phyloP scores from a whole-genome alignment of 1,140 invertebrate genomes.

The Drosophila teissieri region DNA sequence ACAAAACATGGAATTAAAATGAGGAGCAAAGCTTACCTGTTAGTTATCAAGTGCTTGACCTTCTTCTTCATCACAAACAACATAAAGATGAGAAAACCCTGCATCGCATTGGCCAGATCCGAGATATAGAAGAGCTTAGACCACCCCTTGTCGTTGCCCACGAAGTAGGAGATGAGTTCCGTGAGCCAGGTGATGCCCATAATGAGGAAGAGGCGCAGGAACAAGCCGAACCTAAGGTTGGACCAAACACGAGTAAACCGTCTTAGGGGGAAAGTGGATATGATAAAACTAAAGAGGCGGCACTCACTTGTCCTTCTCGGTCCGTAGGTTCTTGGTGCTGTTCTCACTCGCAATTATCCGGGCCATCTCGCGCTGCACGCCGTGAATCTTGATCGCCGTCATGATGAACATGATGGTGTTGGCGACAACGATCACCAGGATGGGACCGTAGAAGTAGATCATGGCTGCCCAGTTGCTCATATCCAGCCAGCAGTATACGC shows the following conservation, averaged over 20 bases:
- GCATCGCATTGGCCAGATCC: constrained; percentile 85
- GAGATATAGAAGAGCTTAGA: constrained; percentile 86
- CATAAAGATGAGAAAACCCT: constrained; percentile 87
- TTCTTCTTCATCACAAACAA: constrained; percentile 88
- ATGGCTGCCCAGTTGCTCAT: constrained; percentile 85
- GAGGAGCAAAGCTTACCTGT: constrained; percentile 81
- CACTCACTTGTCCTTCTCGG: constrained; percentile 87
- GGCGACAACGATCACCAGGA: constrained; percentile 88
- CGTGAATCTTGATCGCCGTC: constrained; percentile 89
- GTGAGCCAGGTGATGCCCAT: constrained; percentile 91
- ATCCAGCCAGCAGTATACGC: constrained; percentile 86
- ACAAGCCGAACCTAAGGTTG: constrained; percentile 87
- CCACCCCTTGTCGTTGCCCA: constrained; percentile 75
- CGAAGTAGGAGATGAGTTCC: constrained; percentile 88
- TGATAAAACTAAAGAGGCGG: background rate
- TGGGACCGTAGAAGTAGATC: constrained; percentile 91
- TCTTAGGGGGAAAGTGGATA: constrained; percentile 19
- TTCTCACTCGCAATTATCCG: constrained; percentile 87
- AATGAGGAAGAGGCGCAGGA: constrained; percentile 89
- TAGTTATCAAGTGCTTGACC: constrained; percentile 85
- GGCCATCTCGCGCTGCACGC: constrained; percentile 87
- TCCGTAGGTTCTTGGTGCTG: constrained; percentile 86
- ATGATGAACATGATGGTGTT: constrained; percentile 90
- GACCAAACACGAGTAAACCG: constrained; percentile 2
- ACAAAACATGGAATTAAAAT: background rate